These are phyloP conservation scores for Minunthozetes semirufus DNA, from an alignment of 2,888 invertebrate species.

Conservation along the genomic window DNA sequence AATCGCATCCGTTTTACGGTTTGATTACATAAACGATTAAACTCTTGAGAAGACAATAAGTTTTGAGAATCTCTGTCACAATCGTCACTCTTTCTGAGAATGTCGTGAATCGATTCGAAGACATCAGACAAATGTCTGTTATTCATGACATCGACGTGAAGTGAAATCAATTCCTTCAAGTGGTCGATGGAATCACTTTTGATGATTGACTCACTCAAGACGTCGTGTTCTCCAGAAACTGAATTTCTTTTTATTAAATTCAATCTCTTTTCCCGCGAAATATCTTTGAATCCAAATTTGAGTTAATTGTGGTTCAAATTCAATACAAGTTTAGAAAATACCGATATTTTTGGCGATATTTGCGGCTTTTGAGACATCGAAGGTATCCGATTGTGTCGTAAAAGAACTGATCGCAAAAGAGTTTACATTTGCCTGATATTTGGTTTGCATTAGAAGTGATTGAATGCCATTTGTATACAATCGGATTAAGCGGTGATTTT, in stretches of 20 bases:
- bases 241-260: neutral
- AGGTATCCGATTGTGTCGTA: neutral
- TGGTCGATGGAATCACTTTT: slow-evolving; percentile 28
- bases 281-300: neutral
- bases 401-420: neutral
- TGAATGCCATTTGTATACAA: neutral
- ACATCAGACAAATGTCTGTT: slow-evolving; percentile 34
- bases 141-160: slow-evolving; percentile 40
- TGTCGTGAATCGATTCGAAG: slow-evolving; percentile 32
- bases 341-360: neutral
- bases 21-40: slow-evolving; percentile 37
- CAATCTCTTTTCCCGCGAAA: neutral
- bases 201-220: slow-evolving; percentile 38
- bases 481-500: neutral
- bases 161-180: slow-evolving; percentile 33
- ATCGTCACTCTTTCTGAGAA: slow-evolving; percentile 26
- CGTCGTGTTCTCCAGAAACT: slow-evolving; percentile 25
- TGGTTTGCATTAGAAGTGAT: neutral
- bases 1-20: slow-evolving; percentile 37
- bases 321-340: neutral
- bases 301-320: neutral
- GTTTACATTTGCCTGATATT: neutral
- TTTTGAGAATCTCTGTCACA: neutral
- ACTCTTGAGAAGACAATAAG: slow-evolving; percentile 9
- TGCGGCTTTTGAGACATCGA: neutral